Conservation (phyloP, 2,113 vertebrate species). For the Eptatretus burgeri region DNA sequence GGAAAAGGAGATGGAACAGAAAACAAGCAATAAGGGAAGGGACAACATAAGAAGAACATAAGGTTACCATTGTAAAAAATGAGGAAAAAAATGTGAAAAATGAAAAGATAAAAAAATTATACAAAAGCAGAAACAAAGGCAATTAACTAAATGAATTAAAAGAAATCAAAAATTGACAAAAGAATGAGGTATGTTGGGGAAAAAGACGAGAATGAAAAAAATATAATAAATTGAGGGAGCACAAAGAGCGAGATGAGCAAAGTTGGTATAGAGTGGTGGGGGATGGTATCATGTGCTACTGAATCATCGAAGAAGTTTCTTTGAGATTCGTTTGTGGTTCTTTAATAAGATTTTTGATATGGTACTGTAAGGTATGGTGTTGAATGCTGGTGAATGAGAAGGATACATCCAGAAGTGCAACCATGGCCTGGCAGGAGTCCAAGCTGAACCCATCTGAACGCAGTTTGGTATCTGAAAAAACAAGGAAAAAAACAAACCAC, state of each 20-base stretch:
- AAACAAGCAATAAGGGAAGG: constrained; percentile 37
- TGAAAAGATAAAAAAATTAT: constrained; percentile 18
- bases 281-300: constrained; percentile 14
- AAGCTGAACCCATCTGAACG: not conserved
- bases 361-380: not conserved
- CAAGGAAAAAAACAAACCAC: not conserved
- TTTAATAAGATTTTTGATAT: not conserved
- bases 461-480: not conserved
- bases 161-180: constrained; percentile 11
- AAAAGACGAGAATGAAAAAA: constrained; percentile 5
- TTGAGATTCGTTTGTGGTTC: constrained; percentile 8
- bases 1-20: constrained; percentile 12
- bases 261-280: constrained; percentile 12
- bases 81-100: not conserved
- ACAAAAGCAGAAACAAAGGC: constrained; percentile 17
- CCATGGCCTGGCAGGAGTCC: not conserved
- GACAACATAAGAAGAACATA: constrained; percentile 36
- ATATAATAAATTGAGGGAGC: not conserved
- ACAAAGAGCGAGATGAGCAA: not conserved
- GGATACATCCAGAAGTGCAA: not conserved
- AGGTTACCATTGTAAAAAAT: not conserved
- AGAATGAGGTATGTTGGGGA: constrained; percentile 8
- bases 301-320: constrained; percentile 13
- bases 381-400: not conserved
- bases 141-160: constrained; percentile 15